These are phyloP conservation scores for Tigriopus californicus DNA, from an alignment of 2,888 invertebrate species.

Conservation along the genomic window DNA sequence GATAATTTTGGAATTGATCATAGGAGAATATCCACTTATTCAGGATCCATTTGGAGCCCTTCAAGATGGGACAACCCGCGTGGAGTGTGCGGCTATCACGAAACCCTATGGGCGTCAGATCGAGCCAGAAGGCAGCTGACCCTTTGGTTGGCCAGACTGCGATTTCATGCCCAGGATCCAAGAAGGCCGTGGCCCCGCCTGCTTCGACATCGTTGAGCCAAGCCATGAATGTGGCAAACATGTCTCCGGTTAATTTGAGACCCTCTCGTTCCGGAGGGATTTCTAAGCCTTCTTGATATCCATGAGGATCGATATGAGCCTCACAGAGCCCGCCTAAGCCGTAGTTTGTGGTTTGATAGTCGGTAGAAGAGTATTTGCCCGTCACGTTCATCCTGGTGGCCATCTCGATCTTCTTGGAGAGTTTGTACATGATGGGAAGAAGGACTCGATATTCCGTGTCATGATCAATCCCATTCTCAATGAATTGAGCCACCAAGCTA, in stretches of 20 bases:
- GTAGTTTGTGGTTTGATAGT: constrained; percentile 6
- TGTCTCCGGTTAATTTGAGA: not conserved
- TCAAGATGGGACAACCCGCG: constrained; percentile 8
- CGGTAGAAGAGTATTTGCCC: not conserved
- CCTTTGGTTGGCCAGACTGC: not conserved
- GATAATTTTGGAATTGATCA: constrained; percentile 1
- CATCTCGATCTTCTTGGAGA: not conserved
- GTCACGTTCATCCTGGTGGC: not conserved
- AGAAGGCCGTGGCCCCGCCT: constrained; percentile 5
- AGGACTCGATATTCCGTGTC: not conserved
- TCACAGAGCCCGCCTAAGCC: constrained; percentile 8
- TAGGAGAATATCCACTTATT: constrained; percentile 9
- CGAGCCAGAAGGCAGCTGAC: not conserved
- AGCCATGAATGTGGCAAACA: constrained; percentile 3
- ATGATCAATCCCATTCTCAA: not conserved
- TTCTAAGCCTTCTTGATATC: not conserved
- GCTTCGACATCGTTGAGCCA: constrained; percentile 5
- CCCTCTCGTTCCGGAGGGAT: not conserved
- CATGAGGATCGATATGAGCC: constrained; percentile 4
- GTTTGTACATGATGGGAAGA: not conserved
- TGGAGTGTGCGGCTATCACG: not conserved
- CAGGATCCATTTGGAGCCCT: constrained; percentile 6
- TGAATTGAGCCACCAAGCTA: not conserved
- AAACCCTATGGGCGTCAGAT: not conserved
- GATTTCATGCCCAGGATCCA: not conserved